Percentiles rank a stretch among this genome's conserved stretches.
Conservation (phyloP, 2,797 vertebrate genomes). For the Eidolon dupreanum region DNA sequence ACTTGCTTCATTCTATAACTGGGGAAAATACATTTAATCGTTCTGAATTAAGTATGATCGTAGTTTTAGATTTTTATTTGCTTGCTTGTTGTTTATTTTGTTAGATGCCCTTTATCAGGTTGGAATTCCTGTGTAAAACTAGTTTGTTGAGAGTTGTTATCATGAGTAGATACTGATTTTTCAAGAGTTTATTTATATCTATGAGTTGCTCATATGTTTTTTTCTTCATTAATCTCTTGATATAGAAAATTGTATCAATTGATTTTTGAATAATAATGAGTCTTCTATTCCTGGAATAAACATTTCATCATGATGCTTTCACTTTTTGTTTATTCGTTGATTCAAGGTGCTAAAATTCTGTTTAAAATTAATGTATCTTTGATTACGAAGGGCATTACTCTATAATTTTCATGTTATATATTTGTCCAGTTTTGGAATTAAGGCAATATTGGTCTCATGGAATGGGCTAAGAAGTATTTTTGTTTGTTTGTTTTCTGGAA, state of each 20-base stretch:
- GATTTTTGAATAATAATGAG: neutral
- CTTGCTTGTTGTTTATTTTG: neutral
- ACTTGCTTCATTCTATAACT: neutral
- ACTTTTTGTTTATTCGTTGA: neutral
- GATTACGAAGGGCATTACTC: neutral
- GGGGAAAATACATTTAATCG: neutral
- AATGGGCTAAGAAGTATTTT: neutral
- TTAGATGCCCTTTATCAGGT: neutral
- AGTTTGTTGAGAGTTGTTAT: neutral
- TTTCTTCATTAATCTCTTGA: neutral
- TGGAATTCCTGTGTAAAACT: neutral
- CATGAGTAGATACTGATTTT: neutral
- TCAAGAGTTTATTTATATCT: neutral
- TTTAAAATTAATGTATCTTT: neutral
- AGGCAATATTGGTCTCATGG: neutral
- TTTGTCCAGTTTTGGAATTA: neutral
- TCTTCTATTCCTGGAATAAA: neutral
- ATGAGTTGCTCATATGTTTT: neutral
- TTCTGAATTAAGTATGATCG: neutral
- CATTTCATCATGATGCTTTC: neutral
- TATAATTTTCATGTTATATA: neutral
- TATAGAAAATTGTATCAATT: neutral
- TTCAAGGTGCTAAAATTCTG: neutral
- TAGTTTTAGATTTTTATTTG: neutral
- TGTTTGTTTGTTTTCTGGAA: neutral